These are phyloP conservation scores for Pseudomyrmex sp. DNA, from an alignment of 1,140 invertebrate species.

Conservation along the genomic window DNA sequence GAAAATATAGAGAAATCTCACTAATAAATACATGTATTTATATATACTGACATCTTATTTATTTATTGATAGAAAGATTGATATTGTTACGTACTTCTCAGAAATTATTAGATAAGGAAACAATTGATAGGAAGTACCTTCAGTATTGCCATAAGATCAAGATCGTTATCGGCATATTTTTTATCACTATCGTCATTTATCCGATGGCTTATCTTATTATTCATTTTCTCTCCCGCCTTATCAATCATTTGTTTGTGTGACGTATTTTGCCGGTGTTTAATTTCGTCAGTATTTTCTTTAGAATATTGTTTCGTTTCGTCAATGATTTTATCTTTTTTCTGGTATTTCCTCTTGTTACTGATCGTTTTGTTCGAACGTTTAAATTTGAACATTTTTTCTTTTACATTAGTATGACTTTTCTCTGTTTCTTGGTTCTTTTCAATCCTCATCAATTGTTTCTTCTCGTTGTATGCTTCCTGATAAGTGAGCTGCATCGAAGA, in stretches of 20 bases:
- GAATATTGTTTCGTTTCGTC: slow-evolving; percentile 1
- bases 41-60: slow-evolving; percentile 10
- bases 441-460: not conserved
- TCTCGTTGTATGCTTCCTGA: not conserved
- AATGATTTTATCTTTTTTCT: not conserved
- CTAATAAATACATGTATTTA: not conserved
- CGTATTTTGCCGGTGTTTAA: not conserved
- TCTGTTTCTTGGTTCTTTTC: not conserved
- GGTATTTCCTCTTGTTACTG: not conserved
- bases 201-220: not conserved
- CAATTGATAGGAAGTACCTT: slow-evolving; percentile 24
- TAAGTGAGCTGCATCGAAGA: not conserved
- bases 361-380: not conserved
- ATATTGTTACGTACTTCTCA: not conserved
- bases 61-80: not conserved
- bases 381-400: too few relatives aligned
- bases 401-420: not conserved
- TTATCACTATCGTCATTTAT: not conserved
- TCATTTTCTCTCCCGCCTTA: not conserved
- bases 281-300: not conserved
- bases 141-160: slow-evolving; percentile 9
- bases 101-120: not conserved
- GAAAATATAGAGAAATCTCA: not conserved
- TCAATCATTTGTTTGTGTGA: not conserved
- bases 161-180: not conserved